Conservation (phyloP, 2,888 invertebrate genomes). For the Hydrotaea cyrtoneurina region DNA sequence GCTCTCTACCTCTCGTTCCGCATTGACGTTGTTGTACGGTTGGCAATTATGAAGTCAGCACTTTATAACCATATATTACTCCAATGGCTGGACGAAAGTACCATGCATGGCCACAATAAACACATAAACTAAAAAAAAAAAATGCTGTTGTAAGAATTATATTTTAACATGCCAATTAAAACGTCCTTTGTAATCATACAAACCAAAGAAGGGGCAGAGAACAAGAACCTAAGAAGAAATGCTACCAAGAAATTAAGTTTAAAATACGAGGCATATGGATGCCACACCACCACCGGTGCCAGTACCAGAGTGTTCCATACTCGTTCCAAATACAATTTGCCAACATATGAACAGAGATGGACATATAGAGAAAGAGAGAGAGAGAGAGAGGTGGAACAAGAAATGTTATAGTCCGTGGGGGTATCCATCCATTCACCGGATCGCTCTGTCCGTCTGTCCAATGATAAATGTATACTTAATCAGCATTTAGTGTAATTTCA, state of each 20-base stretch:
- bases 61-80: constrained; percentile 52
- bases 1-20: neutral
- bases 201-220: neutral
- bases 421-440: constrained; percentile 13
- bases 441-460: constrained; percentile 52
- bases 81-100: constrained; percentile 33
- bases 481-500: constrained; percentile 81
- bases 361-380: neutral
- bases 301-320: neutral
- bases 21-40: constrained; percentile 29
- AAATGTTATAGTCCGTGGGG: neutral
- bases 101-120: constrained; percentile 5
- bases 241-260: constrained; percentile 38
- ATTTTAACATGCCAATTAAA: constrained; percentile 69
- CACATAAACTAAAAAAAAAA: constrained; percentile 33
- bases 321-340: neutral
- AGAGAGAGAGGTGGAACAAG: neutral
- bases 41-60: constrained; percentile 67
- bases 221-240: constrained; percentile 13
- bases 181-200: constrained; percentile 61
- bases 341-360: neutral
- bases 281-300: neutral
- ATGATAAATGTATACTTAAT: constrained; percentile 81
- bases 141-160: constrained; percentile 54
- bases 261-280: constrained; percentile 23